Evolutionary conservation across 2,797 vertebrate species (phyloP).

Genomic region (Typhlichthys eigenmanni): DNA sequence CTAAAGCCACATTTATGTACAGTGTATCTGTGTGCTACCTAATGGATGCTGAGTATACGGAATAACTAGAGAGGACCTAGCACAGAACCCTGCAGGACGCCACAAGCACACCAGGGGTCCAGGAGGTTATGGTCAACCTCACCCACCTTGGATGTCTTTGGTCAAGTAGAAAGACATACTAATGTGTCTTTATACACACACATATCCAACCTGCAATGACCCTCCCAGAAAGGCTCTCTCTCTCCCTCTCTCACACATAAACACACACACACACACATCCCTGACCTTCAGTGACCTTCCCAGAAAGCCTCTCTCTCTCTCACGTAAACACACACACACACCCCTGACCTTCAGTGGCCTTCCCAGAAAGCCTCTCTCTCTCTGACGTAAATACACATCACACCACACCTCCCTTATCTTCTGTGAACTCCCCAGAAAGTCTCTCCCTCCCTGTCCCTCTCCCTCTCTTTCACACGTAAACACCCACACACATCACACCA

Average conservation of each 20-base stretch:
- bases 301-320: slow-evolving; percentile 74
- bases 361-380: slow-evolving; percentile 74
- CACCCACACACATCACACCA: slow-evolving; percentile 19
- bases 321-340: no score
- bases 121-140: no score
- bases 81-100: no score
- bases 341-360: background rate
- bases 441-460: slow-evolving; percentile 42
- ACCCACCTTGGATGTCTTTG: no score
- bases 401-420: background rate
- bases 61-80: no score
- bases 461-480: slow-evolving; percentile 45
- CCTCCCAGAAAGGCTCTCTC: slow-evolving; percentile 74
- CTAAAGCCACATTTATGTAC: no score
- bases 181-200: no score
- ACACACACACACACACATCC: background rate
- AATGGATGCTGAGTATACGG: no score
- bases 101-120: no score
- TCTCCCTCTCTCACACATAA: slow-evolving; percentile 42
- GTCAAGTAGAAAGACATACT: no score
- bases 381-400: slow-evolving; percentile 31
- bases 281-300: background rate
- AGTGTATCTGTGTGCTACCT: no score
- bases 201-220: background rate
- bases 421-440: slow-evolving; percentile 73